phyloP scores from a whole-genome alignment of 2,113 vertebrate genomes.

The Tychaedon coryphoeus region DNA sequence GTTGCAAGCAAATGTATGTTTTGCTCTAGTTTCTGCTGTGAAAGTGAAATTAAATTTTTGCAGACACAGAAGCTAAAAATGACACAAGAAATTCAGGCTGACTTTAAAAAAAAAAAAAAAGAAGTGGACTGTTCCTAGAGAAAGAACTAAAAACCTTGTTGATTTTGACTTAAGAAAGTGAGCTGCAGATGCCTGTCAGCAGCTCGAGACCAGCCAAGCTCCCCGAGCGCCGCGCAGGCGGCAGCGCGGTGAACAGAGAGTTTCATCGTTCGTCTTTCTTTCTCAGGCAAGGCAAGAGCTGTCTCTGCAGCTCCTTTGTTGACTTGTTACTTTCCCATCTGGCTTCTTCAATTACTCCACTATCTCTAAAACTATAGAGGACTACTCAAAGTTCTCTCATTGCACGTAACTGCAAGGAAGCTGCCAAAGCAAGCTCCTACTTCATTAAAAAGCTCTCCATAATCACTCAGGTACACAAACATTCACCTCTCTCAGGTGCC shows the following conservation, averaged over 20 bases:
- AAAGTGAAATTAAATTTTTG: neutral
- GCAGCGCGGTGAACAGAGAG: neutral
- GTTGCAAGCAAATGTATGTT: neutral
- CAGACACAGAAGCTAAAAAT: neutral
- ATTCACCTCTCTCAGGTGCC: neutral
- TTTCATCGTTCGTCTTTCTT: neutral
- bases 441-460: neutral
- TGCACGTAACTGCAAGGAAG: neutral
- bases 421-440: neutral
- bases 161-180: neutral
- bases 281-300: neutral
- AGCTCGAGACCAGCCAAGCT: neutral
- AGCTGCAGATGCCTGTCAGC: neutral
- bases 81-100: neutral
- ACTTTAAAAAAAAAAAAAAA: neutral
- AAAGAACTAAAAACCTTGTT: neutral
- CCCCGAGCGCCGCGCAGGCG: neutral
- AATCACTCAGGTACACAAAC: accelerated
- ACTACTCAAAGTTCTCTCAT: neutral
- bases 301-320: neutral
- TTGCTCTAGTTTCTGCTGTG: neutral
- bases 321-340: neutral
- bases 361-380: neutral
- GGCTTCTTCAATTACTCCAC: neutral
- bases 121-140: neutral